Evolutionary conservation across 2,888 invertebrate genomes (phyloP).

Genomic region (Acleris emargana): DNA sequence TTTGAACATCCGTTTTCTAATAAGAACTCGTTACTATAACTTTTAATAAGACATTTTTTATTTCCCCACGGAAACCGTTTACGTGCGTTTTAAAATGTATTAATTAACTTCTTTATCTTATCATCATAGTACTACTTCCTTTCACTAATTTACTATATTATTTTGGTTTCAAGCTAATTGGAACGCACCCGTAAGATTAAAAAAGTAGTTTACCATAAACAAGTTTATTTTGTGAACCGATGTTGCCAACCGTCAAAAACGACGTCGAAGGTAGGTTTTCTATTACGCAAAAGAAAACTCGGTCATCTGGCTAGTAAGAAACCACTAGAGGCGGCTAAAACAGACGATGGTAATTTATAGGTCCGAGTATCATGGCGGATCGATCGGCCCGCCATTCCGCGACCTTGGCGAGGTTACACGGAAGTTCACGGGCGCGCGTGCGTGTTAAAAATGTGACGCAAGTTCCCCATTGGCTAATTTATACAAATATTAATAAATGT

Average conservation of each 20-base stretch:
- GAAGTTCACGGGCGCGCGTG: slow-evolving; percentile 77
- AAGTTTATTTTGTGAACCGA: background rate
- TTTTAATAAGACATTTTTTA: slow-evolving; percentile 53
- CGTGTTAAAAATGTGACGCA: slow-evolving; percentile 43
- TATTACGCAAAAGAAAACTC: slow-evolving; percentile 74
- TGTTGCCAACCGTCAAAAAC: slow-evolving; percentile 1
- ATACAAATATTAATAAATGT: slow-evolving; percentile 28
- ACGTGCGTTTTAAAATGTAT: slow-evolving; percentile 38
- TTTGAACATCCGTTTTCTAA: slow-evolving; percentile 43
- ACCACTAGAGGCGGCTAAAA: slow-evolving; percentile 64
- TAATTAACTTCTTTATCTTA: slow-evolving; percentile 44
- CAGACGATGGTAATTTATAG: slow-evolving; percentile 66
- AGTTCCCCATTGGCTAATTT: slow-evolving; percentile 43
- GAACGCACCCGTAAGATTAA: slow-evolving; percentile 11
- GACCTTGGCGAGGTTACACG: slow-evolving; percentile 75
- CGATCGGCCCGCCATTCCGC: slow-evolving; percentile 60
- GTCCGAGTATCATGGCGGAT: slow-evolving; percentile 54
- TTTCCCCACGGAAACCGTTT: slow-evolving; percentile 50
- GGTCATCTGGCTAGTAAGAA: slow-evolving; percentile 63
- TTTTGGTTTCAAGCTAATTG: slow-evolving; percentile 17
- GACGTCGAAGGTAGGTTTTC: slow-evolving; percentile 47
- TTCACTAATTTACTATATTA: slow-evolving; percentile 6
- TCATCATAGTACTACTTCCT: slow-evolving; percentile 1
- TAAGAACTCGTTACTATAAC: slow-evolving; percentile 48
- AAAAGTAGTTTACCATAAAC: slow-evolving; percentile 10